Base-by-base conservation (phyloP, 92 coral and sea anemone genomes). In the Porites lobata region DNA sequence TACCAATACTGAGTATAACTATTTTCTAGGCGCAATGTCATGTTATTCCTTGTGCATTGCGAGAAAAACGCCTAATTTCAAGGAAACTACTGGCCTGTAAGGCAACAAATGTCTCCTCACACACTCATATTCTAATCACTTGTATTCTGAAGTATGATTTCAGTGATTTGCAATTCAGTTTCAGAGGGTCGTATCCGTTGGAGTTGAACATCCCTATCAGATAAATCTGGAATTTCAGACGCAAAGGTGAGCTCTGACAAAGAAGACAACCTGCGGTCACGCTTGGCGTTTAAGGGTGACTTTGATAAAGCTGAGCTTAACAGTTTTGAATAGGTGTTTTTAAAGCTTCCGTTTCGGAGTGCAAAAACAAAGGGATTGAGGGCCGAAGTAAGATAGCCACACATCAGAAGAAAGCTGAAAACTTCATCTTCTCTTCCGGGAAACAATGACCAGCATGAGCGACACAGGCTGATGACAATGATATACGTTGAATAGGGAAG, bases 331-430 rank as follows among this genome's bases (percentile, higher is more conserved):
- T 87, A 90, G 3, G 92, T 87, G 58, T 65, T 58, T 65, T 91
- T 91, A 86, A 93, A 91, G 61, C 92, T 84, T 66, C 86, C 87
- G 81, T 90, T 93, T 19, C 93, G 89, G 82, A 93, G 89, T 15
- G 94, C 91, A 77, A 90, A 93, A 64, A 93, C 80, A 74, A 91
- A 93, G 13, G 96, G 96, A 18, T 93, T 93, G 20, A 93, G 61
- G 29, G 96, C 96, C 11, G 90, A 93, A 89, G 85, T 91, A 67
- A 93, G 87, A 62, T 93, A 93, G 18, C 94, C 94, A 56, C 84
- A 87, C 96, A 91, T 75, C 14, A 93, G 81, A 56, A 91, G 83
- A 14, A 92, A 83, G 6, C 85, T 75, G 64, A 19, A 78, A 2
- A 79, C 73, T 15, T 80, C 76, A 1, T 87, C 79, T 14, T 38